These are phyloP conservation scores for Resseliella maxima DNA, from an alignment of 2,888 invertebrate species.

Conservation along the genomic window DNA sequence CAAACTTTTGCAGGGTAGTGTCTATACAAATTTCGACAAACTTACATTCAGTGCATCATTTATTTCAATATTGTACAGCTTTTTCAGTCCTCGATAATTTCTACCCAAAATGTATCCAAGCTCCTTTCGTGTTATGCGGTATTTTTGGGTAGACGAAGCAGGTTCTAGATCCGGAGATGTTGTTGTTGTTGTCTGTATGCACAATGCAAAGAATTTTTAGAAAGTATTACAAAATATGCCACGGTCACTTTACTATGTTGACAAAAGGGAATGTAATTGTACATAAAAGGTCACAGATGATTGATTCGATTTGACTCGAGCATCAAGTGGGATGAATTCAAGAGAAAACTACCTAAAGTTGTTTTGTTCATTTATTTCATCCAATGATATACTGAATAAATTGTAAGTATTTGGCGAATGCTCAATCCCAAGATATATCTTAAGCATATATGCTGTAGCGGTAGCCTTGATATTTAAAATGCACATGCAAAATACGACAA, in stretches of 20 bases:
- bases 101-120: constrained; percentile 65
- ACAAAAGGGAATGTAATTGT: neutral
- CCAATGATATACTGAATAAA: neutral
- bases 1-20: constrained; percentile 15
- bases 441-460: too few species aligned
- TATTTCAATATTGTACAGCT: constrained; percentile 64
- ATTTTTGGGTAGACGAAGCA: constrained; percentile 64
- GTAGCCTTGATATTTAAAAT: neutral
- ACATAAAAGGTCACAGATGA: neutral
- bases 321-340: neutral
- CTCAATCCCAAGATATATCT: too few species aligned
- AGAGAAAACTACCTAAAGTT: neutral
- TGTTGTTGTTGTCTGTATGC: constrained; percentile 23
- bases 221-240: neutral
- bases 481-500: too few species aligned
- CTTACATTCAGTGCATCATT: constrained; percentile 66
- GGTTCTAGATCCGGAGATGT: constrained; percentile 55
- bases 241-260: neutral
- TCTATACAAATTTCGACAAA: constrained; percentile 28
- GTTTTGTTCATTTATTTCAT: neutral
- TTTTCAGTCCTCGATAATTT: constrained; percentile 66
- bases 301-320: neutral
- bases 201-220: neutral
- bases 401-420: too few species aligned
- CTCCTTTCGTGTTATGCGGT: constrained; percentile 65